Percentiles rank a stretch among this genome's conserved stretches.
Evolutionary conservation across 2,797 vertebrate genomes (phyloP).

Genomic region (Perodicticus potto): DNA sequence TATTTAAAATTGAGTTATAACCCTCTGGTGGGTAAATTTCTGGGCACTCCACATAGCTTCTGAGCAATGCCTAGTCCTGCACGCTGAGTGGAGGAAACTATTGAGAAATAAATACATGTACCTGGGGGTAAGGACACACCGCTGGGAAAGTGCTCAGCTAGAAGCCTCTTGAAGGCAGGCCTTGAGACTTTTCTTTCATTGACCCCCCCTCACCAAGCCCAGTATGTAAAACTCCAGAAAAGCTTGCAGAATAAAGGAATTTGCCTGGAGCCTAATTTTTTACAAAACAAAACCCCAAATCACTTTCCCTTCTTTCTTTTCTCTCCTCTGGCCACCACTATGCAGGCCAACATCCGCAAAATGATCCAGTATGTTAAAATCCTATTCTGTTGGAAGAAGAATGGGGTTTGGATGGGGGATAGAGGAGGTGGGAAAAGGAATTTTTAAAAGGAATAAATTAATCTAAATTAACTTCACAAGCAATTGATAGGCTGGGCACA

Average conservation of each 20-base stretch:
- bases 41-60: background rate
- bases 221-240: background rate
- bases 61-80: background rate
- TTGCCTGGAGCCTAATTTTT: background rate
- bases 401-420: background rate
- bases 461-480: constrained; percentile 33
- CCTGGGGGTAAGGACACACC: background rate
- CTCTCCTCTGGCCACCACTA: background rate
- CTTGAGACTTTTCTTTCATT: background rate
- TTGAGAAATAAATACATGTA: background rate
- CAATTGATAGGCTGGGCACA: background rate
- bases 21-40: background rate
- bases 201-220: background rate
- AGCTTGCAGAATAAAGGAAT: background rate
- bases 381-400: background rate
- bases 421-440: background rate
- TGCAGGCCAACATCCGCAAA: background rate
- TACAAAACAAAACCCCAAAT: background rate
- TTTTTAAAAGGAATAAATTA: constrained; percentile 9
- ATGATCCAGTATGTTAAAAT: background rate
- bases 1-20: background rate
- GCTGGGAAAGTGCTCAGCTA: too few relatives aligned
- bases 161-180: constrained; percentile 41
- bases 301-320: background rate
- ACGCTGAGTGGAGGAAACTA: background rate